Conservation (phyloP, 1,140 invertebrate genomes). For the Brachystomella parvula region DNA sequence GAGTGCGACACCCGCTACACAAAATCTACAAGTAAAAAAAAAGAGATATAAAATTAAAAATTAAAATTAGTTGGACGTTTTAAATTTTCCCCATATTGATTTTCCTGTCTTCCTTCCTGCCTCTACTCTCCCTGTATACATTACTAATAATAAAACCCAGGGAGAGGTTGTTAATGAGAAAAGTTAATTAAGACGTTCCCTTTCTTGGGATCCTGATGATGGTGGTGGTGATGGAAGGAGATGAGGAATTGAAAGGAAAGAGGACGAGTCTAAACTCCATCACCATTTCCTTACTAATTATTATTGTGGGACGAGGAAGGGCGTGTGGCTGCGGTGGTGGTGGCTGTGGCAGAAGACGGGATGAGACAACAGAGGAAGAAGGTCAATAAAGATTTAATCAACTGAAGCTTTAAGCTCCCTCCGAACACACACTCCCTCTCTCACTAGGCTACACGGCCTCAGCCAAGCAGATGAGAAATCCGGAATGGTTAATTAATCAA, state of each 20-base stretch:
- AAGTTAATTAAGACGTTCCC: conserved; percentile 11
- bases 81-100: conserved; percentile 5
- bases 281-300: not conserved
- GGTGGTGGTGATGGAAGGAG: not conserved
- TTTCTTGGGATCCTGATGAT: too few species aligned
- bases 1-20: conserved; percentile 54
- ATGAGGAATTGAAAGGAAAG: not conserved
- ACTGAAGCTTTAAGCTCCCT: not conserved
- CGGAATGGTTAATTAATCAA: conserved; percentile 10
- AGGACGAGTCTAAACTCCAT: not conserved
- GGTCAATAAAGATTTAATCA: conserved; percentile 13
- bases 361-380: not conserved
- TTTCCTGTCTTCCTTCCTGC: not conserved
- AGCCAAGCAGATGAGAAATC: too few species aligned
- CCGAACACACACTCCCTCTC: not conserved
- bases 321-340: not conserved
- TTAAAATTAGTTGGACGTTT: too few species aligned
- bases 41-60: too few species aligned
- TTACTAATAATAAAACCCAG: too few species aligned
- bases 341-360: not conserved
- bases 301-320: not conserved
- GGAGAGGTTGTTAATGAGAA: conserved; percentile 8
- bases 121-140: not conserved
- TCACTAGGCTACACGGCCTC: too few species aligned
- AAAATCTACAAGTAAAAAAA: too few species aligned